Base-by-base conservation (phyloP, 1,140 invertebrate species). In the Cepaea nemoralis region DNA sequence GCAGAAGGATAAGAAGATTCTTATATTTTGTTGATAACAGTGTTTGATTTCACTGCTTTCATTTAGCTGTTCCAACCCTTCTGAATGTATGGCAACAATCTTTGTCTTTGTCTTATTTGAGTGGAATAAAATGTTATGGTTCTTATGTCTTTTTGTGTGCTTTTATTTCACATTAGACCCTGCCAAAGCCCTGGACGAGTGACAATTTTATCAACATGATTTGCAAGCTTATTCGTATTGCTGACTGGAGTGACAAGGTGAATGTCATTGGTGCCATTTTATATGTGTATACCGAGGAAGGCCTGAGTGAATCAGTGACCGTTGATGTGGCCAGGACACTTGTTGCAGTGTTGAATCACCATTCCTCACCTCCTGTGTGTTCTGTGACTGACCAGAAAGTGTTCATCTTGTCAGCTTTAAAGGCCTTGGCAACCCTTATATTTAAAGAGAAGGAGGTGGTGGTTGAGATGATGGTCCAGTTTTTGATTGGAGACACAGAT, bases 401-500 rank as follows among this genome's bases (percentile, higher is more conserved):
- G 14, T 91, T 90, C 82, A 89, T 91, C 8, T 27, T 88, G 40
- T 75, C 85, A 22, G 85, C 85, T 8, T 50, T 91, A n/a, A 85
- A 85, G 69, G 77, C 84, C n/a, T 77, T 90, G 74, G 77, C 85
- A 27, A 85, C 84, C n/a, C 76, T 91, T 79, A 79, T 82, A 12
- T n/a, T 80, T 6, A 84, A 84, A 19, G 87, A 88, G 67, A 88
- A 87, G 48, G 87, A 89, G 31, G 89, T 90, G 80, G 84, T 89
- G 14, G 81, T 81, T 27, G 89, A 91, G 81, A 59, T 91, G 67
- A 84, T 91, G 80, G 85, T 87, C 14, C 89, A 90, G 80, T 90
- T 89, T 73, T 67, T 91, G 37, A 89, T 90, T 81, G 90, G 90
- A 31, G 90, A 91, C 67, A 86, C 85, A n/a, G 88, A 90, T 84